Conservation (phyloP, 2,888 invertebrate genomes). For the Ormyrus thymus region DNA sequence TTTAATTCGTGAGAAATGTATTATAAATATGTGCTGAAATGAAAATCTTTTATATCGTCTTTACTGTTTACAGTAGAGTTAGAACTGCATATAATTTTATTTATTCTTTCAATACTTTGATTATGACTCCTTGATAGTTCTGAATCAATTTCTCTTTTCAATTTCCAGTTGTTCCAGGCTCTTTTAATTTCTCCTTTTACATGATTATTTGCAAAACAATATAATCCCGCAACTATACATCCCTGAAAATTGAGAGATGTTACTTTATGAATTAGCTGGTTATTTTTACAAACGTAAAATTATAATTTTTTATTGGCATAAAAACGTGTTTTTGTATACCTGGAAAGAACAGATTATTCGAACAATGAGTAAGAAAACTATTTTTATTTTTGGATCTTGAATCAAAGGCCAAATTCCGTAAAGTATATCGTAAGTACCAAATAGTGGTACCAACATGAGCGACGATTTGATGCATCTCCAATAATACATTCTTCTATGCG, state of each 20-base stretch:
- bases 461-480: conserved; percentile 45
- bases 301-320: too few species aligned
- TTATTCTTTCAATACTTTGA: conserved; percentile 17
- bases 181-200: conserved; percentile 26
- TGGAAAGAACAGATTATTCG: conserved; percentile 40
- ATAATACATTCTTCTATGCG: conserved; percentile 29
- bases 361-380: background rate
- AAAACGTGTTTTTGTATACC: conserved; percentile 7
- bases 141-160: conserved; percentile 23
- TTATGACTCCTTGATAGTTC: background rate
- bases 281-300: too few species aligned
- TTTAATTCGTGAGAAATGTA: background rate
- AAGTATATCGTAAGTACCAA: conserved; percentile 37
- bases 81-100: background rate
- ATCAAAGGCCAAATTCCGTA: conserved; percentile 42
- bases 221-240: conserved; percentile 16
- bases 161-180: conserved; percentile 35
- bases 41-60: background rate
- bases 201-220: conserved; percentile 36
- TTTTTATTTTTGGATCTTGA: background rate
- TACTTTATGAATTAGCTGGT: too few species aligned
- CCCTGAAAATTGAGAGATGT: conserved; percentile 12
- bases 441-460: conserved; percentile 38
- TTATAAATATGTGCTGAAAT: conserved; percentile 5
- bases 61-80: background rate